phyloP scores from a whole-genome alignment of 2,113 vertebrate genomes.

The Anolis sagrei region DNA sequence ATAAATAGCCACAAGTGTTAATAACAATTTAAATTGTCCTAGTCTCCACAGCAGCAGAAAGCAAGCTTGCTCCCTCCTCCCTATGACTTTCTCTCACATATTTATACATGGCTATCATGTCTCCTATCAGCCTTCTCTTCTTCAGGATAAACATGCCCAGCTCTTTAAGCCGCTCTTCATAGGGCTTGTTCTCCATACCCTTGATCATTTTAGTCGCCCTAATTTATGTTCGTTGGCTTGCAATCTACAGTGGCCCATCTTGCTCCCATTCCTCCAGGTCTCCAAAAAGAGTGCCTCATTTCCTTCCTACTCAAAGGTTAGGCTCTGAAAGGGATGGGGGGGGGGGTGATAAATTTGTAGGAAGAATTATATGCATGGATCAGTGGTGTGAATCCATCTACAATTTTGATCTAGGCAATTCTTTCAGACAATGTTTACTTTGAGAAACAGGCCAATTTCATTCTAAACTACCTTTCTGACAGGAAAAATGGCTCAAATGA shows the following conservation, averaged over 20 bases:
- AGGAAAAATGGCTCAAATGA: neutral
- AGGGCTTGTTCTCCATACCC: too few relatives aligned
- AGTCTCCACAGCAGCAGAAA: too few relatives aligned
- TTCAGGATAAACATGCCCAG: too few relatives aligned
- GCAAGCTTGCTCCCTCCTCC: too few relatives aligned
- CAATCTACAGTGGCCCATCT: neutral
- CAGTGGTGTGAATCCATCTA: neutral
- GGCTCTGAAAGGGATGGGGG: neutral
- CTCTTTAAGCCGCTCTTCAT: too few relatives aligned
- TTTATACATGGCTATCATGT: too few relatives aligned
- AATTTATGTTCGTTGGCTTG: neutral
- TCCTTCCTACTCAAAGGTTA: neutral
- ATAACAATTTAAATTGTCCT: neutral
- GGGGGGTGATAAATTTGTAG: neutral
- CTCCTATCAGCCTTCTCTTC: too few relatives aligned
- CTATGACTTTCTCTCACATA: too few relatives aligned
- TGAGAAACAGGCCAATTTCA: neutral
- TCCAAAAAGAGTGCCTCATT: neutral
- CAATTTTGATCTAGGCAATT: neutral
- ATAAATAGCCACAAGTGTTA: neutral
- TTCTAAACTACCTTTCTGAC: neutral
- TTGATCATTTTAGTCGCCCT: too few relatives aligned
- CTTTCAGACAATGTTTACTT: neutral
- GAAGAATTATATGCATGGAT: neutral
- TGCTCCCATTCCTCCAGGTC: neutral